A percentile compares a stretch with the other conserved stretches of the same genome.
phyloP scores from a whole-genome alignment of 2,113 vertebrate species.

The Pyrgilauda ruficollis region DNA sequence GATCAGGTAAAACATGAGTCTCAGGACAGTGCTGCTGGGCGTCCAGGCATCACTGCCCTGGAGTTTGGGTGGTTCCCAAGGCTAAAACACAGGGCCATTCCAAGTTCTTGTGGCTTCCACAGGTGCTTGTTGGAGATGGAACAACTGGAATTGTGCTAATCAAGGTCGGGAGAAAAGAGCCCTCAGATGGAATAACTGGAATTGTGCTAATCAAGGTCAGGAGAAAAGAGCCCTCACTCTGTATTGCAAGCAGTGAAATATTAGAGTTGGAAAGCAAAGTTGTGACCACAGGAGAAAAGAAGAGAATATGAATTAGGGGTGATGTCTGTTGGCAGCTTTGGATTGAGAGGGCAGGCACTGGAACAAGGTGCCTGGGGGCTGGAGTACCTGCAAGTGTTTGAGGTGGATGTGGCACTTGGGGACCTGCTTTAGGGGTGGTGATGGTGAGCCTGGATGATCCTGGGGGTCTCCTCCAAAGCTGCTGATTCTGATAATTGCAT shows the following conservation, averaged over 20 bases:
- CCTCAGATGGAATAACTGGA: background rate
- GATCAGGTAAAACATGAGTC: background rate
- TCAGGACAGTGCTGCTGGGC: background rate
- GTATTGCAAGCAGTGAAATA: background rate
- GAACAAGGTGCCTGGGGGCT: background rate
- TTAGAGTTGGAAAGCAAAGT: background rate
- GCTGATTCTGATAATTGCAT: background rate
- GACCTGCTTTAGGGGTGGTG: rapidly evolving
- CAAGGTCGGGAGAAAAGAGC: background rate
- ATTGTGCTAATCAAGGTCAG: background rate
- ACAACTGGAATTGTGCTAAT: background rate
- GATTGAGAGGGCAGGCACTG: background rate
- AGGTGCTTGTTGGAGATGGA: background rate
- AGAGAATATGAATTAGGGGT: background rate
- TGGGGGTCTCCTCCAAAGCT: background rate
- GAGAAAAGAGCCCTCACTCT: background rate
- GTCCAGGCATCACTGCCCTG: background rate
- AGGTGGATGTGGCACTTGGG: background rate
- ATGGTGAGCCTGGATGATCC: background rate
- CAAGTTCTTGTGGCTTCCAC: background rate
- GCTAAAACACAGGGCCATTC: background rate
- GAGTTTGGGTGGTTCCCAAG: background rate
- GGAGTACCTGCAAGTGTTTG: background rate
- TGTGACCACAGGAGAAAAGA: rapidly evolving
- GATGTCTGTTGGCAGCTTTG: background rate